Conservation (phyloP, 2,888 invertebrate genomes). For the Cactoblastis cactorum region DNA sequence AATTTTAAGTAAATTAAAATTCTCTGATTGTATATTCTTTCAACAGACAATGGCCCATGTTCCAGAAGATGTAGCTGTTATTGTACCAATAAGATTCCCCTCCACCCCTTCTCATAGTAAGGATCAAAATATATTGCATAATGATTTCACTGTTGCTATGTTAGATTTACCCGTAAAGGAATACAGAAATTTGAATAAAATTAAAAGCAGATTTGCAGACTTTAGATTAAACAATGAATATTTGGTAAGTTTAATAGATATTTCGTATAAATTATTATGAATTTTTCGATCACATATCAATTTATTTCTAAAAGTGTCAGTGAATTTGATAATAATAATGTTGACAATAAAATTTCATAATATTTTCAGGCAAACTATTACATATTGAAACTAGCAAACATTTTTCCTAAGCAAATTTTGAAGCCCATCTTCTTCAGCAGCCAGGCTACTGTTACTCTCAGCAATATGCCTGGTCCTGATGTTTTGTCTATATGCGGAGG, state of each 20-base stretch:
- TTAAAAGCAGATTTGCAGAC: constrained; percentile 43
- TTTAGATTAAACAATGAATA: constrained; percentile 61
- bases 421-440: constrained; percentile 53
- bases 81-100: constrained; percentile 47
- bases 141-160: constrained; percentile 71
- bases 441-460: constrained; percentile 71
- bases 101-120: constrained; percentile 23
- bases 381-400: constrained; percentile 57
- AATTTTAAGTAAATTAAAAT: constrained; percentile 3
- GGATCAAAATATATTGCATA: constrained; percentile 38
- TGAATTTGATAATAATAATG: too few species aligned
- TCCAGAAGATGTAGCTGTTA: constrained; percentile 48
- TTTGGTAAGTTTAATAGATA: constrained; percentile 61
- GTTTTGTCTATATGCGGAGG: constrained; percentile 56
- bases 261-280: too few species aligned
- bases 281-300: too few species aligned
- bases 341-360: not conserved
- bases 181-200: constrained; percentile 33
- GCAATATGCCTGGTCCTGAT: constrained; percentile 73
- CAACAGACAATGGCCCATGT: constrained; percentile 37
- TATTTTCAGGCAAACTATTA: constrained; percentile 62
- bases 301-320: too few species aligned
- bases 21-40: constrained; percentile 20
- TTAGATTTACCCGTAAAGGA: constrained; percentile 58
- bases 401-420: constrained; percentile 61